Evolutionary conservation across 2,888 invertebrate genomes (phyloP).

Genomic region (Meghimatium bilineatum): DNA sequence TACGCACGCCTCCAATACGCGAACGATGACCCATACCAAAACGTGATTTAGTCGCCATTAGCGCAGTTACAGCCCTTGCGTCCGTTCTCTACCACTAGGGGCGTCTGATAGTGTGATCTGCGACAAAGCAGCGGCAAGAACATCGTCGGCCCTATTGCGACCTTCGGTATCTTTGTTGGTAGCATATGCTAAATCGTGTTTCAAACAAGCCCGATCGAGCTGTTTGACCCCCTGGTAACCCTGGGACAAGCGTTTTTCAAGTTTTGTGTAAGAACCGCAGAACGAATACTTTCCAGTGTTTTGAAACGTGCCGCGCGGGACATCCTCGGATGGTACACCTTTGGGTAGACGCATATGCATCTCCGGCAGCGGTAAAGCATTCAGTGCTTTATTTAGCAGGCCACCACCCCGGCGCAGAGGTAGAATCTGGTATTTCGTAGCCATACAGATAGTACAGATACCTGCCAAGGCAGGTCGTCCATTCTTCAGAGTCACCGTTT

Average conservation of each 20-base stretch:
- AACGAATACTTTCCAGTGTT: not conserved
- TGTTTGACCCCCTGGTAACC: not conserved
- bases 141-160: not conserved
- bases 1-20: too few relatives aligned
- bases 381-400: not conserved
- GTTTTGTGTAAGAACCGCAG: not conserved
- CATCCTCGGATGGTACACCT: not conserved
- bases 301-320: not conserved
- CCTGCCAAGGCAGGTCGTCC: not conserved
- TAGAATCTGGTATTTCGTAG: not conserved
- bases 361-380: not conserved
- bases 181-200: not conserved
- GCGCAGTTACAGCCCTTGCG: not conserved
- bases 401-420: not conserved
- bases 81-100: constrained; percentile 1
- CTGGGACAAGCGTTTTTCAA: not conserved
- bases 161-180: not conserved
- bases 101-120: not conserved
- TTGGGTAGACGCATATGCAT: too few relatives aligned
- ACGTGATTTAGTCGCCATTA: not conserved
- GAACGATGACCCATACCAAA: too few relatives aligned
- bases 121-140: not conserved
- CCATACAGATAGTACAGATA: not conserved
- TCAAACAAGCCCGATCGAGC: not conserved
- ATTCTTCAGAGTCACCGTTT: too few relatives aligned